Percentiles rank a stretch among this genome's conserved stretches.
Conservation (phyloP, 2,888 invertebrate genomes). For the Oasisia sp. region DNA sequence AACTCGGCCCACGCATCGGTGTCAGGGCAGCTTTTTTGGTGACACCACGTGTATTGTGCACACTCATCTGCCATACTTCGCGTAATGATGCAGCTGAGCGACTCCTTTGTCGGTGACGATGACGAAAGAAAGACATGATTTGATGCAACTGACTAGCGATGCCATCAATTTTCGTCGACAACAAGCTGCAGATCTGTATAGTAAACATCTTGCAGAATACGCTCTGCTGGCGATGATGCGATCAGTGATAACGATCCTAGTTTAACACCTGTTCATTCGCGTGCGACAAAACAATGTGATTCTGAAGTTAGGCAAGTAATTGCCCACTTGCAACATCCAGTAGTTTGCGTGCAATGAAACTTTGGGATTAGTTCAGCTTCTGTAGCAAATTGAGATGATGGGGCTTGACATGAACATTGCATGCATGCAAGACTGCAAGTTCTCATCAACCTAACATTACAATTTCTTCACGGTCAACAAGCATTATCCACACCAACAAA, state of each 20-base stretch:
- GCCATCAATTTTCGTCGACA: neutral
- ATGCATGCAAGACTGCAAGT: neutral
- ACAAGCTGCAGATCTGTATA: neutral
- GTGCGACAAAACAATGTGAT: neutral
- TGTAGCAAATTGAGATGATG: neutral
- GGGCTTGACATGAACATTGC: neutral
- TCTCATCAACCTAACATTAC: neutral
- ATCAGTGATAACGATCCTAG: neutral
- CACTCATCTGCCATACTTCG: neutral
- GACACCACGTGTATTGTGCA: neutral
- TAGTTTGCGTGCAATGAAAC: neutral
- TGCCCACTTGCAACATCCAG: neutral
- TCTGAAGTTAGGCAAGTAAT: neutral
- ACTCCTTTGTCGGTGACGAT: neutral
- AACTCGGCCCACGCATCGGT: neutral
- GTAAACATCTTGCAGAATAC: neutral
- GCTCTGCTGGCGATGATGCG: neutral
- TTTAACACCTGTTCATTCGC: neutral
- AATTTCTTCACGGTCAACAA: neutral
- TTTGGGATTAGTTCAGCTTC: neutral
- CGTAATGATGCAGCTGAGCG: neutral
- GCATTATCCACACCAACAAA: neutral
- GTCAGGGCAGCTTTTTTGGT: slow-evolving; percentile 17
- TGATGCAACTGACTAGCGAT: neutral
- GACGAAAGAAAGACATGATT: neutral